A percentile compares a stretch with the other conserved stretches of the same genome.
Conservation (phyloP, 2,797 vertebrate genomes). For the Halcyon smyrnensis region DNA sequence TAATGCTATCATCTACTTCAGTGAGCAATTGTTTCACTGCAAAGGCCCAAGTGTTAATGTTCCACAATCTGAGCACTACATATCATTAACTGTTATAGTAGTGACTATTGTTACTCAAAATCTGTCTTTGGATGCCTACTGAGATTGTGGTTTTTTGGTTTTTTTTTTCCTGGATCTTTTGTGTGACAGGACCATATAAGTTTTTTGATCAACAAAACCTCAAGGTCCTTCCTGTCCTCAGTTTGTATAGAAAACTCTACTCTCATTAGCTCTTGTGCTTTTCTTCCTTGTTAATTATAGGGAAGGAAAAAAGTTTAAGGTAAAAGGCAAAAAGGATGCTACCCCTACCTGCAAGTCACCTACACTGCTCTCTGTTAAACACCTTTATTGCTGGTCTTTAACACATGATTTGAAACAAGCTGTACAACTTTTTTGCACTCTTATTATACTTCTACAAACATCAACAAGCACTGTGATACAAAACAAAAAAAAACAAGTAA, state of each 20-base stretch:
- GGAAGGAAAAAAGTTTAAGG: background rate
- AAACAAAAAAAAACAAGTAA: background rate
- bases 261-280: background rate
- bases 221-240: background rate
- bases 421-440: background rate
- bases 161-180: background rate
- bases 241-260: background rate
- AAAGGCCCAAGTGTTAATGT: background rate
- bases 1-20: background rate
- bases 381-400: background rate
- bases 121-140: background rate
- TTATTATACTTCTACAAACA: background rate
- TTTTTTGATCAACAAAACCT: background rate
- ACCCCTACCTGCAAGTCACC: background rate
- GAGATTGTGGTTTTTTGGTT: background rate
- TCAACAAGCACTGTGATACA: background rate
- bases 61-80: background rate
- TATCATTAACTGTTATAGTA: background rate
- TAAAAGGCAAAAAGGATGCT: background rate
- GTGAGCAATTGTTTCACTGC: background rate
- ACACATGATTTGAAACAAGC: fast-evolving
- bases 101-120: background rate
- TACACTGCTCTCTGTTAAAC: background rate
- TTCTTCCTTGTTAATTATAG: background rate
- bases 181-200: too few relatives aligned